Percentiles rank a stretch among this genome's conserved stretches.
These are phyloP conservation scores for Hemiscyllium ocellatum DNA, from an alignment of 2,113 vertebrate genomes.

Conservation along the genomic window DNA sequence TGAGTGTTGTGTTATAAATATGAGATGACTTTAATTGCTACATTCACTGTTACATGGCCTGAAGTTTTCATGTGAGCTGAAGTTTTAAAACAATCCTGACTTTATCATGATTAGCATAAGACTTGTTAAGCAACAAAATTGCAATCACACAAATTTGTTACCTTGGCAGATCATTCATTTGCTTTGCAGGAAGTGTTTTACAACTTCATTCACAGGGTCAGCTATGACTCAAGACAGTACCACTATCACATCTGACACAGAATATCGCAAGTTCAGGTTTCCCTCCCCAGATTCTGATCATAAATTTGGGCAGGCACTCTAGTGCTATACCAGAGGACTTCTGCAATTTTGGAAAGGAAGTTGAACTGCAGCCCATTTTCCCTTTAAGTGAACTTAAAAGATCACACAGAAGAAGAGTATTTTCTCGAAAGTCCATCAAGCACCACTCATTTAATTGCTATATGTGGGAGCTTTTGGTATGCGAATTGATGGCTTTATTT, in stretches of 20 bases:
- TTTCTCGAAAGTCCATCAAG: not conserved
- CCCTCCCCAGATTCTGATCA: not conserved
- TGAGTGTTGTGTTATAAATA: conserved; percentile 22
- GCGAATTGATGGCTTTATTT: not conserved
- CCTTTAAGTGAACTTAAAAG: not conserved
- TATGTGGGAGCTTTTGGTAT: not conserved
- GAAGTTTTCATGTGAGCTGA: not conserved
- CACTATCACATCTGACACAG: not conserved
- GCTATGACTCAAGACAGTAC: not conserved
- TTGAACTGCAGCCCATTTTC: not conserved
- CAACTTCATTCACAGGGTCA: not conserved
- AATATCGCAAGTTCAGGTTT: not conserved
- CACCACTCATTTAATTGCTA: not conserved
- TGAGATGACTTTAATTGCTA: not conserved
- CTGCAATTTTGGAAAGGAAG: not conserved
- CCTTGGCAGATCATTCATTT: not conserved
- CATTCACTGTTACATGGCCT: not conserved
- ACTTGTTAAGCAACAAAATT: not conserved
- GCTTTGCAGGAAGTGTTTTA: not conserved
- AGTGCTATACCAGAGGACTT: not conserved
- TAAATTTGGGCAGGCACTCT: not conserved
- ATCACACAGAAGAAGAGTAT: not conserved
- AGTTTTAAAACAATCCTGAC: not conserved
- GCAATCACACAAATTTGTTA: not conserved
- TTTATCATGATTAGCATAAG: not conserved